Base-by-base conservation (phyloP, 2,113 vertebrate genomes). In the Callipepla squamata region DNA sequence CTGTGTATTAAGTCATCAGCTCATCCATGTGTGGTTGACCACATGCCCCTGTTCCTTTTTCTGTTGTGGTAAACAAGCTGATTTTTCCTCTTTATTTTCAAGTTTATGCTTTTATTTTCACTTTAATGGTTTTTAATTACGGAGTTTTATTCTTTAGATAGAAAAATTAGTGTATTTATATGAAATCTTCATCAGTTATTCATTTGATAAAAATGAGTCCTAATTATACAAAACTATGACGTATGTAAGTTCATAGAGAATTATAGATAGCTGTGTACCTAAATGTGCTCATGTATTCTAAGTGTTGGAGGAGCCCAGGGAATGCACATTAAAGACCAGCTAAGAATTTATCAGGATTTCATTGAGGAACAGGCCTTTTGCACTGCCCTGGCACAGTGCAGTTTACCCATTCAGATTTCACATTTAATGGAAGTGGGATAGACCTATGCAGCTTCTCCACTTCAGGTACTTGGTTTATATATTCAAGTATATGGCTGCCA, bases 161-260 rank as follows among this genome's bases (percentile, higher is more conserved):
- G 8, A 78, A 78, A 47, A 9, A 1, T 11, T 1, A 78, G 40
- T 48, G 18, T 80, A 38, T 67, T 81, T 75, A 77, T 7, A 30
- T 57, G 13, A 66, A 73, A 51, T 69, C 61, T 23, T 28, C 18
- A 45, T 66, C 32, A 25, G 53, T 25, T 13, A 57, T 32, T 57
- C 6, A 32, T 57, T 57, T 32, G 2, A 51, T 34, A 76, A 51
- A 78, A 51, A 15, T 57, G 7, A 83, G 4, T 42, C 9, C 5
- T 28, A 17, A 17, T 36, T 40, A 3, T 53, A 50, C 0, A 0
- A 42, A 30, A 68, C 50, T 4, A 36, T 47, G 42, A 58, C 40
- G 17, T 70, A 50, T 81, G 57, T 67, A 28, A 0, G 4, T 88
- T 83, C 21, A 44, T 61, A 51, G 2, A 44, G 40, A 58, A 38